Conservation (phyloP, 2,797 vertebrate genomes). For the Arctocebus calabarensis region DNA sequence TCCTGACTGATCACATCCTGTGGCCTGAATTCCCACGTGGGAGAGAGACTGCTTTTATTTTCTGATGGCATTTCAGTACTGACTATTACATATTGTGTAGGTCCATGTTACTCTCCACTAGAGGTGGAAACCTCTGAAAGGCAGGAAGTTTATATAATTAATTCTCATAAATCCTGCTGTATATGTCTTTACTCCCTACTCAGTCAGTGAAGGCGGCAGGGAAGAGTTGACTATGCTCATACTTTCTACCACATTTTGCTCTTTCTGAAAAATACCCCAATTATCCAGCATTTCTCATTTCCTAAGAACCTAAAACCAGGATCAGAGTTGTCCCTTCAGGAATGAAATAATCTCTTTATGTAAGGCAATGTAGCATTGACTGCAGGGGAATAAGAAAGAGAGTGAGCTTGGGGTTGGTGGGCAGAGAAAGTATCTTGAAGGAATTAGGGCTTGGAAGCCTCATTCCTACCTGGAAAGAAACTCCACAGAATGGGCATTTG, state of each 20-base stretch:
- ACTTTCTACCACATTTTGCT: not conserved
- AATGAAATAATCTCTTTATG: slow-evolving; percentile 51
- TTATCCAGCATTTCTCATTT: slow-evolving; percentile 37
- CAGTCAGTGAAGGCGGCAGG: not conserved
- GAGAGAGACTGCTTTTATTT: not conserved
- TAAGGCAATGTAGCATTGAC: not conserved
- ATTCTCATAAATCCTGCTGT: not conserved
- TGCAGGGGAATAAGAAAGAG: not conserved
- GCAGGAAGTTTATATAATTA: not conserved
- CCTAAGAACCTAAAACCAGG: slow-evolving; percentile 1
- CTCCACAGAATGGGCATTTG: not conserved
- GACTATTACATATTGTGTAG: not conserved
- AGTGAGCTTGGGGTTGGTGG: not conserved
- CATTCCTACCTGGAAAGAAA: not conserved
- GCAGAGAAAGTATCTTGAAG: slow-evolving; percentile 2
- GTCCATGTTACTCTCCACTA: not conserved
- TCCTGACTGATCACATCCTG: not conserved
- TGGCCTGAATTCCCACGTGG: not conserved
- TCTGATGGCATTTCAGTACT: not conserved
- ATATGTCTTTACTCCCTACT: not conserved
- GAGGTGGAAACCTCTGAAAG: not conserved
- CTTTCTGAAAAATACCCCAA: slow-evolving; percentile 49
- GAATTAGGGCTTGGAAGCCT: not conserved
- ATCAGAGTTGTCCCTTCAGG: not conserved
- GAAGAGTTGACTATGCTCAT: not conserved